Conservation (phyloP, 1,140 invertebrate species). For the Diabrotica virgifera region DNA sequence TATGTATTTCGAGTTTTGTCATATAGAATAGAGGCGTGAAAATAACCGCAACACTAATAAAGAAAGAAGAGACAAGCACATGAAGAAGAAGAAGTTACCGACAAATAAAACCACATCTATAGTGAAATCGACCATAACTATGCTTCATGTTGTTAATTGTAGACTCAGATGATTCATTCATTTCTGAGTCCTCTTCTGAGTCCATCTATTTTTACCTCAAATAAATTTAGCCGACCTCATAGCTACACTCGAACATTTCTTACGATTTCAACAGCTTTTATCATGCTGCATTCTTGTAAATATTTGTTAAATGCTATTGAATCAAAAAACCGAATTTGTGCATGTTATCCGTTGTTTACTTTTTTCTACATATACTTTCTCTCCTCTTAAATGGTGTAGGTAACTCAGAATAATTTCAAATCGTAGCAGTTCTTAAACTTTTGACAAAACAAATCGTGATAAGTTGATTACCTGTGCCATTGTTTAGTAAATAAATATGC, state of each 20-base stretch:
- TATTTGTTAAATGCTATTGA: slow-evolving; percentile 10
- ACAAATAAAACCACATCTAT: too few species aligned
- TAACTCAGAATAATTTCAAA: too few species aligned
- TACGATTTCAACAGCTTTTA: slow-evolving; percentile 19
- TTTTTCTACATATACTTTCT: neutral
- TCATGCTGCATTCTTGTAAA: slow-evolving; percentile 9
- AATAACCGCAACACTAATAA: too few species aligned
- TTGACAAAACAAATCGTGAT: neutral
- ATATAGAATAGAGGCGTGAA: too few species aligned
- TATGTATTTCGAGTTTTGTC: too few species aligned
- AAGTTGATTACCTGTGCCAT: neutral
- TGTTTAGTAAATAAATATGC: neutral
- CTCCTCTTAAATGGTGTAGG: neutral
- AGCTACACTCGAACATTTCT: neutral
- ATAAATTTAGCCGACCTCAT: neutral
- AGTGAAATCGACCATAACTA: too few species aligned
- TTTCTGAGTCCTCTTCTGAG: too few species aligned
- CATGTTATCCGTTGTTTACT: neutral
- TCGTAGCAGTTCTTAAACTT: neutral
- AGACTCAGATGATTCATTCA: too few species aligned
- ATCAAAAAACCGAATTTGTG: slow-evolving; percentile 1
- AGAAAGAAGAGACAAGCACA: too few species aligned
- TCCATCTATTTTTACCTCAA: neutral
- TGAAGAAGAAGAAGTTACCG: too few species aligned
- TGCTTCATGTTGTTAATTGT: too few species aligned